phyloP scores from a whole-genome alignment of 2,888 invertebrate genomes.

The Dryocosmus kuriphilus region DNA sequence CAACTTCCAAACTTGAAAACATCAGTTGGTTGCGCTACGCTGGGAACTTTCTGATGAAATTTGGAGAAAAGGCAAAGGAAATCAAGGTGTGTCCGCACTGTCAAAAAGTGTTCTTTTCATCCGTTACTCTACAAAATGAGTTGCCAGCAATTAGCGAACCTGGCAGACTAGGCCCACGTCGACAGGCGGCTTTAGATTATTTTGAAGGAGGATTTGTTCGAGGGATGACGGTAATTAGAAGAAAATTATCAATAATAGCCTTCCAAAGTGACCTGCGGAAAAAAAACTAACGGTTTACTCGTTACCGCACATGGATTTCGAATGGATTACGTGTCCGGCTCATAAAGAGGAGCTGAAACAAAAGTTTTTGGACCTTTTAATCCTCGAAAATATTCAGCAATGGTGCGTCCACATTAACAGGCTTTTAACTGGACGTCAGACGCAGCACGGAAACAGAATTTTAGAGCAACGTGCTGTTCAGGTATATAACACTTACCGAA shows the following conservation, averaged over 20 bases:
- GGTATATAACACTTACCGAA: background rate
- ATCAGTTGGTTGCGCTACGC: background rate
- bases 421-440: background rate
- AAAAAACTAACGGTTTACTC: background rate
- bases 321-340: background rate
- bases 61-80: background rate
- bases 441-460: background rate
- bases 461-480: background rate
- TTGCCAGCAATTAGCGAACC: background rate
- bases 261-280: background rate
- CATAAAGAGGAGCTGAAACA: background rate
- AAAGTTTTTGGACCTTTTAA: background rate
- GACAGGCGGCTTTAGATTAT: background rate
- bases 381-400: background rate
- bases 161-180: background rate
- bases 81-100: background rate
- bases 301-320: background rate
- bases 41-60: background rate
- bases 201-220: background rate
- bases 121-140: background rate
- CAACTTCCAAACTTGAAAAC: no score
- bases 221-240: background rate
- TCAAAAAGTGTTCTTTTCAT: background rate
- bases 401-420: background rate
- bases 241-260: background rate